phyloP scores from a whole-genome alignment of 2,113 vertebrate species.

The Corvus cornix region DNA sequence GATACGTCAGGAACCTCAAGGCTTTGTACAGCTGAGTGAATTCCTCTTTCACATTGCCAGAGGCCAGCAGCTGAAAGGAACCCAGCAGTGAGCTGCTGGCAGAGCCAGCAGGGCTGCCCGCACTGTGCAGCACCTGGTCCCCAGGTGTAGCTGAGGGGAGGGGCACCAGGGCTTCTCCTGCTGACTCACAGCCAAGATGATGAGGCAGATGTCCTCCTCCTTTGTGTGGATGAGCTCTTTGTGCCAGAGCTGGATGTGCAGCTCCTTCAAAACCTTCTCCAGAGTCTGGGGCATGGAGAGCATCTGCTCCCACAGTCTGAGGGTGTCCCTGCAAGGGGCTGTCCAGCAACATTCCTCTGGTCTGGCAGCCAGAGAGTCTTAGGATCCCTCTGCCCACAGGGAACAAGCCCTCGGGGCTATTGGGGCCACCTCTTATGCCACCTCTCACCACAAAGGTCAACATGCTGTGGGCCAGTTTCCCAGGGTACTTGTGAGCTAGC shows the following conservation, averaged over 20 bases:
- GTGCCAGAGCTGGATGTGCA: neutral
- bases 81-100: neutral
- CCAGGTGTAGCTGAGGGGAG: neutral
- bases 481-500: fast-evolving
- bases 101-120: fast-evolving
- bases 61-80: neutral
- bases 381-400: neutral
- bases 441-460: neutral
- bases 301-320: neutral
- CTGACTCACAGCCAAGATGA: neutral
- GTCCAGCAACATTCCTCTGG: neutral
- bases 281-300: neutral
- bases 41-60: neutral
- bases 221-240: neutral
- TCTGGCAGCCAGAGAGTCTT: neutral
- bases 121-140: neutral
- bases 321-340: neutral
- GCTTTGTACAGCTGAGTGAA: neutral
- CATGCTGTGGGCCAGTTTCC: neutral
- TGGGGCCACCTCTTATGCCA: neutral
- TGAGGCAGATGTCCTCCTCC: neutral
- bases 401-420: neutral
- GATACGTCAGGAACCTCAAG: neutral
- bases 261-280: neutral
- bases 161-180: fast-evolving